A percentile compares a stretch with the other conserved stretches of the same genome.
These are phyloP conservation scores for Habrosyne pyritoides DNA, from an alignment of 2,888 invertebrate genomes.

Conservation along the genomic window DNA sequence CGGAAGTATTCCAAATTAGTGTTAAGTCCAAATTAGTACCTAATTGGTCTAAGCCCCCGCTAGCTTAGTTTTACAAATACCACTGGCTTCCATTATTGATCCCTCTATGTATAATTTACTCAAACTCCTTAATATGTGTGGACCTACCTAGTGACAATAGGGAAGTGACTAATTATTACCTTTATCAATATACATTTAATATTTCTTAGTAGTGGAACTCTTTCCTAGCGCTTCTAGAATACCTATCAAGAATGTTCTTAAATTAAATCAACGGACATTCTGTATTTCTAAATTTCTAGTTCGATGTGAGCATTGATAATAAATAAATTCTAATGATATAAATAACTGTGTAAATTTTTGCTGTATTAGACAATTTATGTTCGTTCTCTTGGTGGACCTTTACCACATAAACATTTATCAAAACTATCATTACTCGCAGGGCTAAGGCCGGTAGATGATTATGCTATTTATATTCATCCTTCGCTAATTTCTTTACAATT, in stretches of 20 bases:
- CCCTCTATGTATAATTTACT: background rate
- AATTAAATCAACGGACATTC: slow-evolving; percentile 20
- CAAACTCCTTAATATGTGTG: background rate
- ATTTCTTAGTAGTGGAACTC: slow-evolving; percentile 26
- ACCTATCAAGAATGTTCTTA: slow-evolving; percentile 27
- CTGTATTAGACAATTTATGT: slow-evolving; percentile 20
- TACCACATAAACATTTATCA: too few relatives aligned
- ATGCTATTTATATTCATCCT: slow-evolving; percentile 38
- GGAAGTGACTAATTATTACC: background rate
- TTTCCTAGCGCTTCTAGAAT: slow-evolving; percentile 19
- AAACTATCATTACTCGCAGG: too few relatives aligned
- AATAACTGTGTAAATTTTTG: background rate
- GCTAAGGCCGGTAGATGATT: slow-evolving; percentile 18
- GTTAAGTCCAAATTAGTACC: background rate
- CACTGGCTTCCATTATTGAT: background rate
- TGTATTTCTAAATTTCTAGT: slow-evolving; percentile 33
- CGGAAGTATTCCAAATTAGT: background rate
- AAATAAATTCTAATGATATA: background rate
- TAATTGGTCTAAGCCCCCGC: background rate
- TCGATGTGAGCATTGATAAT: slow-evolving; percentile 32
- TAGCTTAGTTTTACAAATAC: background rate
- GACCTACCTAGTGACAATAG: background rate
- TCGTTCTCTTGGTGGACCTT: slow-evolving; percentile 16
- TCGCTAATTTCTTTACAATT: slow-evolving; percentile 65
- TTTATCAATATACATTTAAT: background rate